phyloP scores from a whole-genome alignment of 2,113 vertebrate genomes.

The Acanthisitta chloris region DNA sequence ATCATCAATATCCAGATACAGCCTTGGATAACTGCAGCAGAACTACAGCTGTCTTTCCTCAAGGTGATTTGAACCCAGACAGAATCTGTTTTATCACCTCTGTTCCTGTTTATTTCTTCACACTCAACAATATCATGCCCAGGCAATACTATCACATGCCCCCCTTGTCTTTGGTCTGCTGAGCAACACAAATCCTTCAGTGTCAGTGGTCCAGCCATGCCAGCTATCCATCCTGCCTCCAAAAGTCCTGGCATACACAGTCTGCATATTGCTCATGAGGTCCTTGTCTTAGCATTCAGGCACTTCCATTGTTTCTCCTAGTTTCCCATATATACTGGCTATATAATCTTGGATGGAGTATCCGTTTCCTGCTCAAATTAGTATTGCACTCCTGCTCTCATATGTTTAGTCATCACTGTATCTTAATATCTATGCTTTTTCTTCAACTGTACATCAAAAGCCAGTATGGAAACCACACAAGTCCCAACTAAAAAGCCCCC shows the following conservation, averaged over 20 bases:
- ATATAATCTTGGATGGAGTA: not conserved
- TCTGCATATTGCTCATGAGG: not conserved
- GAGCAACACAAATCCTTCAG: not conserved
- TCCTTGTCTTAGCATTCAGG: not conserved
- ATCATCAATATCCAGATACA: not conserved
- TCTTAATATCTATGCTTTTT: not conserved
- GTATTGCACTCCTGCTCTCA: not conserved
- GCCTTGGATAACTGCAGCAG: not conserved
- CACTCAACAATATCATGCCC: not conserved
- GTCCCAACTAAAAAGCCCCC: not conserved
- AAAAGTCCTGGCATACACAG: not conserved
- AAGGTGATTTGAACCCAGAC: not conserved
- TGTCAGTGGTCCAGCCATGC: not conserved
- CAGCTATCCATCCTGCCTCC: not conserved
- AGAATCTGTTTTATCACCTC: not conserved
- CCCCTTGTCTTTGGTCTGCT: not conserved
- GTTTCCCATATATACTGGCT: not conserved
- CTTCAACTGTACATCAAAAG: not conserved
- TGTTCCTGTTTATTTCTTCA: not conserved
- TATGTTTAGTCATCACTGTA: not conserved
- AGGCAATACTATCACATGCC: accelerated
- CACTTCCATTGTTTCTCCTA: not conserved
- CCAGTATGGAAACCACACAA: not conserved
- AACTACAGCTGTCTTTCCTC: not conserved
- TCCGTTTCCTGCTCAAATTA: not conserved